Base-by-base conservation (phyloP, 2,888 invertebrate genomes). In the Drosophila meridiana region DNA sequence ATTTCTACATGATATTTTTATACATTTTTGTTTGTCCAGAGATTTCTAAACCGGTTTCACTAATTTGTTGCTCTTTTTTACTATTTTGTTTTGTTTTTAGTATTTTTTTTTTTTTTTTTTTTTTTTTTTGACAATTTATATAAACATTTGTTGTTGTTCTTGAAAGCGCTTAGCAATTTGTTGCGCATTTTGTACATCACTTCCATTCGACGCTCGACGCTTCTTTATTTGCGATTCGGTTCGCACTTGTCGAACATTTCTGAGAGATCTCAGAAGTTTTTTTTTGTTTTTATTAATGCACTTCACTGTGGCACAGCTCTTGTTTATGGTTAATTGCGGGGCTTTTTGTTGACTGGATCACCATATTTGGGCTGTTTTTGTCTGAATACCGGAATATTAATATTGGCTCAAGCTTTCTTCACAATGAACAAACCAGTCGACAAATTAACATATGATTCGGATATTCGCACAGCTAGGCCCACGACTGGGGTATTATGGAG, bases 21-120 rank as follows among this genome's bases (percentile, higher is more conserved):
- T 50, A 13, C 58, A 48, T 55, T 68, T 73, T 78, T 59, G 71
- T 14, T 59, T 67, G 50, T 62, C 58, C 45, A 52, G 57, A 64
- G 80, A 72, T 74, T 76, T 74, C 64, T 82, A 66, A 88, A 89
- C 87, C 80, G 83, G 89, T 87, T 89, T 53, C 48, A 42, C 55
- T 81, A 80, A 82, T 76, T 77, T 58, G 69, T 73, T 69, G 69
- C 61, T 76, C 80, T 70, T 73, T 74, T 79, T 20, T 20, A 20
- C 20, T 20, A 20, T 20, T 20, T 20, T 20, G 20, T 20, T 20
- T 20, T 20, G 20, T 20, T 74, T 55, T 32, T 32, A 50, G 56
- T 50, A 48, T 55, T 59, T 30, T 38, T 30, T 30, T 48, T 34
- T 57, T 74, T 74, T 52, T 78, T 71, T 48, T 40, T 48, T 40